A percentile compares a stretch with the other conserved stretches of the same genome.
Conservation (phyloP, 2,888 invertebrate species). For the Sycophila texana region DNA sequence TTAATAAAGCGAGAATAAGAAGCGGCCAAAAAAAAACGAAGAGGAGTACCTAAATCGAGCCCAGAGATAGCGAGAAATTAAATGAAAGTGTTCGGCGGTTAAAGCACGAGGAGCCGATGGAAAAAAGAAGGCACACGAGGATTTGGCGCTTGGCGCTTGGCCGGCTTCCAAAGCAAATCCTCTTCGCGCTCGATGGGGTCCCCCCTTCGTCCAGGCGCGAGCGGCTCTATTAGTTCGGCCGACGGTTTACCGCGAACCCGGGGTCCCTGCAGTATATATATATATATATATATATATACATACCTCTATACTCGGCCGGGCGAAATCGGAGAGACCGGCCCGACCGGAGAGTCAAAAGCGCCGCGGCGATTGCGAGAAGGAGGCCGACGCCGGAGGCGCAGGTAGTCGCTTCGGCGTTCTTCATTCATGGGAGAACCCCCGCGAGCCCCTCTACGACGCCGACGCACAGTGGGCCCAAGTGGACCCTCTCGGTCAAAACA, state of each 20-base stretch:
- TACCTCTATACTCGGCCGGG: background rate
- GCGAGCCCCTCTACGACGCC: constrained; percentile 50
- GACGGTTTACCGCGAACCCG: constrained; percentile 23
- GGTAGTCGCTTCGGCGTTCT: constrained; percentile 47
- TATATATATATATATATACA: no score
- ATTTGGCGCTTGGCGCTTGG: background rate
- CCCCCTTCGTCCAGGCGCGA: background rate
- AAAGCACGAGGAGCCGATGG: no score
- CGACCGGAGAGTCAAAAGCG: constrained; percentile 50
- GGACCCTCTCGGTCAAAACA: no score
- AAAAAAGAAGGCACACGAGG: no score
- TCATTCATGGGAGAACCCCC: constrained; percentile 58
- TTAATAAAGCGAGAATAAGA: no score
- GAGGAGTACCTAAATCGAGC: no score
- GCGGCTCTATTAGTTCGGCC: no score
- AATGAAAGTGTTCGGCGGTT: no score
- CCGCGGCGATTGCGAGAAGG: constrained; percentile 37
- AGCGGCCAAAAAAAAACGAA: no score
- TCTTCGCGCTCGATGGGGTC: background rate
- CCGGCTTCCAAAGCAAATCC: background rate
- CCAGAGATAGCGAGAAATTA: no score
- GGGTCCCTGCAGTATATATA: background rate
- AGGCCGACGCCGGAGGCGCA: constrained; percentile 45
- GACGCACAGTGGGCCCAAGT: no score
- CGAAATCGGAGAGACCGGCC: constrained; percentile 15